Conservation (phyloP, 2,113 vertebrate species). For the Formicarius rufipectus region DNA sequence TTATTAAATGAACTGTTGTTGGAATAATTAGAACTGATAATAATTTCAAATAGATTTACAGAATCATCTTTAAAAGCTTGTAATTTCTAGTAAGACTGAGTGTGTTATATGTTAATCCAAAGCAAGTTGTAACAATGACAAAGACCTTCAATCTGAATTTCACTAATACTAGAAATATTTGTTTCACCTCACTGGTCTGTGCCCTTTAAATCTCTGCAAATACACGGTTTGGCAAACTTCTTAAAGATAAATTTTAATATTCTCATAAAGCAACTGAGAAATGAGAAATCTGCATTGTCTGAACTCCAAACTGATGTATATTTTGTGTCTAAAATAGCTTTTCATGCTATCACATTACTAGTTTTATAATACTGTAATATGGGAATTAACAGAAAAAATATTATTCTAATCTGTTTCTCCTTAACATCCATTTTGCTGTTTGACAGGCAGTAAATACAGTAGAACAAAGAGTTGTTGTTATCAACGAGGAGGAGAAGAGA, state of each 20-base stretch:
- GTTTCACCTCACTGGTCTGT: neutral
- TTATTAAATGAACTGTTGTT: neutral
- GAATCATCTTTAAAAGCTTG: neutral
- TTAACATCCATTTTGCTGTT: neutral
- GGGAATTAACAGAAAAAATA: neutral
- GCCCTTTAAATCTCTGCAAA: neutral
- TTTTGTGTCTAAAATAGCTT: neutral
- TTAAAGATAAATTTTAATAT: neutral
- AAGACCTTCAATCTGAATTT: neutral
- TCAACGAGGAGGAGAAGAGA: slow-evolving; percentile 90
- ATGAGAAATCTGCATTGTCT: neutral
- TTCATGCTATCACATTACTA: neutral
- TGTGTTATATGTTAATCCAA: too few relatives aligned
- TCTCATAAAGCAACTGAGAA: neutral
- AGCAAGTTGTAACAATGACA: too few relatives aligned
- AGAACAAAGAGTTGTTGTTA: slow-evolving; percentile 84
- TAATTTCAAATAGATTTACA: neutral
- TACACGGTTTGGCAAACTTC: neutral
- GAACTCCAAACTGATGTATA: neutral
- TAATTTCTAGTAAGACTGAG: neutral
- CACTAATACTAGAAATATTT: neutral
- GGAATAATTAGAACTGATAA: neutral
- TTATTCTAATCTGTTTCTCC: neutral
- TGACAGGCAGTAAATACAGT: slow-evolving; percentile 89
- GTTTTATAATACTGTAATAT: neutral